Percentiles rank a stretch among this genome's conserved stretches.
Conservation (phyloP, 1,140 invertebrate genomes). For the Chymomyza costata region DNA sequence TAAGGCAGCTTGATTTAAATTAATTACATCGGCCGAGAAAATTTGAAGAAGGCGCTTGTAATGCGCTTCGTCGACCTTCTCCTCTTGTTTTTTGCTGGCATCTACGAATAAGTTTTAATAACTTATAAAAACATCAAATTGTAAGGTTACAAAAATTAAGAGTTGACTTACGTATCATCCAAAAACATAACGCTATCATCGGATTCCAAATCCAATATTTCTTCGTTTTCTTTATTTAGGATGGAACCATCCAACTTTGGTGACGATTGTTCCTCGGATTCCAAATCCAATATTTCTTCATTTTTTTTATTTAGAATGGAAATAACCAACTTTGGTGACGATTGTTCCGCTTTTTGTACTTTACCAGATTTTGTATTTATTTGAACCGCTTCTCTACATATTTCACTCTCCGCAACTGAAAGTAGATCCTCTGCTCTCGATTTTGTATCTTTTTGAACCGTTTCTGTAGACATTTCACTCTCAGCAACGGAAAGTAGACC, state of each 20-base stretch:
- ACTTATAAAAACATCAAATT: not conserved
- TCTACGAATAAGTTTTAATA: not conserved
- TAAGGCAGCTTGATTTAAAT: not conserved
- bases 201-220: conserved; percentile 30
- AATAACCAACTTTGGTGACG: not conserved
- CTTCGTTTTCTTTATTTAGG: too few species aligned
- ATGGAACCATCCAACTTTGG: too few species aligned
- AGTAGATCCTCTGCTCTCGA: not conserved
- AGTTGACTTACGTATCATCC: conserved; percentile 36
- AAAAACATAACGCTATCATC: conserved; percentile 56
- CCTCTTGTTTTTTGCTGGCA: not conserved
- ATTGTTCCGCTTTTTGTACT: too few species aligned
- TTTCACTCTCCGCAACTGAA: not conserved
- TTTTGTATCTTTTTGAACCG: not conserved
- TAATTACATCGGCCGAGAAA: too few species aligned
- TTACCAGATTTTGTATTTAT: not conserved
- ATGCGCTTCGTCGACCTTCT: too few species aligned
- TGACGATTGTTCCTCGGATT: not conserved
- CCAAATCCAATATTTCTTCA: not conserved
- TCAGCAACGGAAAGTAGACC: too few species aligned
- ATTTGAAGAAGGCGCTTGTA: too few species aligned
- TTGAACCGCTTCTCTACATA: not conserved
- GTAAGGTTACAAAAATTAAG: not conserved
- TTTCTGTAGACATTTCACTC: not conserved
- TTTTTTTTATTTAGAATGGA: not conserved